A percentile compares a stretch with the other conserved stretches of the same genome.
phyloP scores from a whole-genome alignment of 2,113 vertebrate genomes.

The Sialia sialis region DNA sequence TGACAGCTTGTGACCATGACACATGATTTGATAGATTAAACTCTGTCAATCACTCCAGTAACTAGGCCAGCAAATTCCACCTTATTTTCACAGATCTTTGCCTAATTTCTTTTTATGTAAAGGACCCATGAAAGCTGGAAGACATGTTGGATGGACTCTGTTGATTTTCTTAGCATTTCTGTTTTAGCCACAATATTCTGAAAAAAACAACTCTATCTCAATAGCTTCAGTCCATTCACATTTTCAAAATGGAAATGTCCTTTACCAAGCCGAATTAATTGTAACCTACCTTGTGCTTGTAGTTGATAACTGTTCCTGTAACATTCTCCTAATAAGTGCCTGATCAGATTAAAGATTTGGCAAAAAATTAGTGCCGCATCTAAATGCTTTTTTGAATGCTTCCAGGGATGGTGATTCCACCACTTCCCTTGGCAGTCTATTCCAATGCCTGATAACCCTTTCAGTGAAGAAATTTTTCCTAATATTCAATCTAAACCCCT shows the following conservation, averaged over 20 bases:
- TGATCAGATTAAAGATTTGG: constrained; percentile 30
- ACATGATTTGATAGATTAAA: constrained; percentile 57
- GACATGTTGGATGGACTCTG: not conserved
- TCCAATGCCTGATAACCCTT: not conserved
- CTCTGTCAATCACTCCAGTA: constrained; percentile 54
- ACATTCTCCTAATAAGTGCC: not conserved
- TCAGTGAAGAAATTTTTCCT: not conserved
- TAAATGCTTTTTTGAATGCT: rapidly evolving
- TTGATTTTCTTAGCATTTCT: constrained; percentile 22
- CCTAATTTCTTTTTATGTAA: constrained; percentile 13
- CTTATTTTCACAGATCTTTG: constrained; percentile 9
- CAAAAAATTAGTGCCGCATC: not conserved
- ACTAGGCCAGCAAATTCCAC: constrained; percentile 13
- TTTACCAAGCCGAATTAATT: not conserved
- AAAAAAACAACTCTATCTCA: not conserved
- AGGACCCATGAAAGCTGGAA: not conserved
- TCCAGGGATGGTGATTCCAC: not conserved
- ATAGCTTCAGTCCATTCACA: not conserved
- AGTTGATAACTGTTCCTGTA: not conserved
- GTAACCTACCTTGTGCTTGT: not conserved
- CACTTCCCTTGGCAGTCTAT: not conserved
- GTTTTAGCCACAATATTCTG: not conserved
- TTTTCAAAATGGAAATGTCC: not conserved
- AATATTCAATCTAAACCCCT: not conserved
- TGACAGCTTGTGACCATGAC: constrained; percentile 37